Evolutionary conservation across 30 jellyfish, hydroid and myxozoan genomes (phyloP), one percentile per base, ranked within the genome.

Genomic region (Aurelia coerulea): DNA sequence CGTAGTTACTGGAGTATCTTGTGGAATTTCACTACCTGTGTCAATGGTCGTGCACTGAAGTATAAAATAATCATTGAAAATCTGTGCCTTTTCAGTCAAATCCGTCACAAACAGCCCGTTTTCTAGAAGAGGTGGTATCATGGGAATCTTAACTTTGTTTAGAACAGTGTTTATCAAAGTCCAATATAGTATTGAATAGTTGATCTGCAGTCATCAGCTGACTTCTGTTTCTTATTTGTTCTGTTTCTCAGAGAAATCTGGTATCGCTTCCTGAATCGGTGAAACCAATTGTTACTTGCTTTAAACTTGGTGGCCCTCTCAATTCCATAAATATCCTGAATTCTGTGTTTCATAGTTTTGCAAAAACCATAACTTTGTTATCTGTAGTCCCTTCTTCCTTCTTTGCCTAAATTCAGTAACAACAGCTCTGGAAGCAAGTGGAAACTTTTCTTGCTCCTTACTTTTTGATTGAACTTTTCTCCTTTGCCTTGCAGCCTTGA

Each of bases 211-310:
- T 81, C 84, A 68, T 81, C 69, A 18, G 84, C 58, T 32, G 91
- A 67, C 37, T 53, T 46, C 73, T 81, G 74, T 53, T 81, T 81
- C 68, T 66, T 81, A 32, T 81, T 81, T 68, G 88, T 64, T 58
- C 78, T 78, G 88, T 29, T 78, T 50, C 81, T 46, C 58, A 80
- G 68, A 19, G 90, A 80, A 63, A 62, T 62, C 13, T 35, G 80
- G 89, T 64, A 54, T 78, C 89, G 49, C 51, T 63, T 62, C 56
- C 58, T 80, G 83, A 68, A 81, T 68, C 84, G 67, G 56, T 65
- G 29, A 13, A 66, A 58, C 84, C 84, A 81, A 50, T 81, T 81
- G 84, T 80, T 75, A 68, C 84, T 81, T 66, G 75, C 84, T 70
- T 80, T 80, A 68, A 80, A 80, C 12, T 65, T 64, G 69, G 83